phyloP scores from a whole-genome alignment of 2,797 vertebrate genomes.

The Paratrypauchen microcephalus region DNA sequence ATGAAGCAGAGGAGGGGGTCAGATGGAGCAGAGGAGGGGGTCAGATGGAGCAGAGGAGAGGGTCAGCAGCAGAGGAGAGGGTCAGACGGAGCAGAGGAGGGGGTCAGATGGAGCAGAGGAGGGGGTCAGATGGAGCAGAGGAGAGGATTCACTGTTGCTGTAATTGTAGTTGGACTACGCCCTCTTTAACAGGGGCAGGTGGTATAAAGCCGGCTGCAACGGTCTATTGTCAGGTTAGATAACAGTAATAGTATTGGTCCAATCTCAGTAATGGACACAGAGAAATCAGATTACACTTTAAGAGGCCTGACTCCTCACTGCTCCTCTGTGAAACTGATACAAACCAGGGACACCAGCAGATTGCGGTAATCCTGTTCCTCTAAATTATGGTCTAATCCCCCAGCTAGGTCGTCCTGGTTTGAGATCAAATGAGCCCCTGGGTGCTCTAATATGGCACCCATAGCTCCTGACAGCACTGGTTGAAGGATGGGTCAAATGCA shows the following conservation, averaged over 20 bases:
- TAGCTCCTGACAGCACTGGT: too few species aligned
- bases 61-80: too few species aligned
- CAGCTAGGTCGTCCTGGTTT: too few species aligned
- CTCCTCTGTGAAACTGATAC: constrained; percentile 47
- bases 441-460: too few species aligned
- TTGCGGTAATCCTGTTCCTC: neutral
- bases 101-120: too few species aligned
- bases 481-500: too few species aligned
- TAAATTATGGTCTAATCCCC: neutral
- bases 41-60: too few species aligned
- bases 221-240: constrained; percentile 56
- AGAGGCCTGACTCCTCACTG: constrained; percentile 43
- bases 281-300: constrained; percentile 65
- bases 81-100: too few species aligned
- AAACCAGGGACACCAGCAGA: constrained; percentile 8
- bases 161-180: neutral
- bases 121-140: too few species aligned
- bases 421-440: too few species aligned
- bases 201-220: constrained; percentile 50
- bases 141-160: neutral
- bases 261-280: constrained; percentile 70
- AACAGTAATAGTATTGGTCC: constrained; percentile 57
- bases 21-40: too few species aligned
- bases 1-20: too few species aligned
- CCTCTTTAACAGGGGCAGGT: constrained; percentile 29